phyloP scores from a whole-genome alignment of 2,113 vertebrate genomes.

The Ictalurus furcatus region DNA sequence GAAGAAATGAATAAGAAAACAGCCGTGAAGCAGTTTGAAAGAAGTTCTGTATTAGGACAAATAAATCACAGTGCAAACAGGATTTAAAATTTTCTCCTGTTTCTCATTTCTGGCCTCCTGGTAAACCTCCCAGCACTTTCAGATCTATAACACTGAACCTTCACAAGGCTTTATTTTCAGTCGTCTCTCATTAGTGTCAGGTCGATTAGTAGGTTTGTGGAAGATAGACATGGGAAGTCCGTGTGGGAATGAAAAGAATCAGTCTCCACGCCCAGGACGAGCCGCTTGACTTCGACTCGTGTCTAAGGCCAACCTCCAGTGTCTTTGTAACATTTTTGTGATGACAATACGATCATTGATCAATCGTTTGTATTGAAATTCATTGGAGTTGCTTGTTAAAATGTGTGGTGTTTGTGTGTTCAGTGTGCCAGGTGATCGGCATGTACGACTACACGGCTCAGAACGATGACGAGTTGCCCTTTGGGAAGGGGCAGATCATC shows the following conservation, averaged over 20 bases:
- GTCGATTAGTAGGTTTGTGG: background rate
- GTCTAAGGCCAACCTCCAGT: background rate
- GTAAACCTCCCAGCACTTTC: background rate
- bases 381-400: background rate
- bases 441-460: conserved; percentile 98
- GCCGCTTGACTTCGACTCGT: background rate
- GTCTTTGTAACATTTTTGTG: background rate
- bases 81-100: background rate
- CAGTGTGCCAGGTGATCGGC: conserved; percentile 98
- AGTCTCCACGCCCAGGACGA: background rate
- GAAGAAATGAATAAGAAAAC: background rate
- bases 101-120: background rate
- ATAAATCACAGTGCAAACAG: background rate
- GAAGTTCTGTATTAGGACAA: background rate
- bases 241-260: background rate
- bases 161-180: background rate
- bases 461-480: conserved; percentile 98
- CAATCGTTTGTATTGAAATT: background rate
- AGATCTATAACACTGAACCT: background rate
- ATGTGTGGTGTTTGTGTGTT: conserved; percentile 14
- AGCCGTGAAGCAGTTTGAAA: background rate
- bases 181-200: background rate
- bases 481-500: conserved; percentile 97
- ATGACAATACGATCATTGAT: background rate
- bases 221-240: background rate